A percentile compares a stretch with the other conserved stretches of the same genome.
phyloP scores from a whole-genome alignment of 2,113 vertebrate species.

The Hepsetus odoe region DNA sequence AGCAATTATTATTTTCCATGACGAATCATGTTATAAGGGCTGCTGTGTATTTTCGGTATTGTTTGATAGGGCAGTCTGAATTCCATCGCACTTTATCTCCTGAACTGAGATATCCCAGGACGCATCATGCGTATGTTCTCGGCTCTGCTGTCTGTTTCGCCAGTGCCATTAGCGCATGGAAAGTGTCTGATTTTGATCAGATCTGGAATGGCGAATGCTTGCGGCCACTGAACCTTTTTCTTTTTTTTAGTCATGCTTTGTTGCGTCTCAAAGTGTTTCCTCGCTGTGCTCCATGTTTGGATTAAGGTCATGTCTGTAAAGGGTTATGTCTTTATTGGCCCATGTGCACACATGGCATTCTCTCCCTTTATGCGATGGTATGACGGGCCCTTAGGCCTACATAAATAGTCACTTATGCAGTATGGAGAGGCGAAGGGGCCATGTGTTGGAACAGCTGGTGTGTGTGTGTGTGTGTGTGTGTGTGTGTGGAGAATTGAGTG shows the following conservation, averaged over 20 bases:
- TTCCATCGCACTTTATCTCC: slow-evolving; percentile 24
- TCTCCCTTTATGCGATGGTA: slow-evolving; percentile 66
- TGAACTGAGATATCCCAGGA: slow-evolving; percentile 5
- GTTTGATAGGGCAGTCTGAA: background rate
- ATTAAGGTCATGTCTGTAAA: slow-evolving; percentile 72
- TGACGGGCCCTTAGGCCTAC: slow-evolving; percentile 70
- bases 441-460: slow-evolving; percentile 79
- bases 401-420: slow-evolving; percentile 73
- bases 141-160: slow-evolving; percentile 24
- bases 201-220: slow-evolving; percentile 60
- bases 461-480: slow-evolving; percentile 41
- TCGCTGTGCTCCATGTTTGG: slow-evolving; percentile 61
- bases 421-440: slow-evolving; percentile 64
- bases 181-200: slow-evolving; percentile 50
- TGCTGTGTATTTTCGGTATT: slow-evolving; percentile 19
- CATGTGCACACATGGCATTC: slow-evolving; percentile 63
- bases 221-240: slow-evolving; percentile 53
- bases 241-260: slow-evolving; percentile 53
- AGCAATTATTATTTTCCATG: background rate
- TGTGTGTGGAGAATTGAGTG: slow-evolving; percentile 50
- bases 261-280: slow-evolving; percentile 65
- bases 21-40: slow-evolving; percentile 30
- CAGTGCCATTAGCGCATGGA: slow-evolving; percentile 33
- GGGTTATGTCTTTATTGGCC: slow-evolving; percentile 71
- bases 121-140: slow-evolving; percentile 7